Evolutionary conservation across 2,797 vertebrate genomes (phyloP).

Genomic region (Cetoscarus ocellatus): DNA sequence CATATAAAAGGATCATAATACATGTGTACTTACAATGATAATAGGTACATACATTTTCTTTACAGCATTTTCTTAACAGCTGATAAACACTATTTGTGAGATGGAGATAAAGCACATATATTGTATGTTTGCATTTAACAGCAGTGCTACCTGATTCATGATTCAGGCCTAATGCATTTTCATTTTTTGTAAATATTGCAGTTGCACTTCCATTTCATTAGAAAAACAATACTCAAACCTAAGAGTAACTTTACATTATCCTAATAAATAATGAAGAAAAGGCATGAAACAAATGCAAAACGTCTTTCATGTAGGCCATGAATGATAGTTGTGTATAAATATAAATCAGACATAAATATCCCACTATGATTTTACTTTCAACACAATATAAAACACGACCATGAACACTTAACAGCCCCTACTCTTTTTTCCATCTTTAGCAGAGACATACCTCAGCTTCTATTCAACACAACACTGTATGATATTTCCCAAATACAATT

Average conservation of each 20-base stretch:
- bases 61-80: background rate
- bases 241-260: background rate
- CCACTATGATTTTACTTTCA: background rate
- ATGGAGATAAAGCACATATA: background rate
- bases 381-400: background rate
- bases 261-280: no score
- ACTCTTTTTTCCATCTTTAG: slow-evolving; percentile 2
- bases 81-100: background rate
- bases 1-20: no score
- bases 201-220: background rate
- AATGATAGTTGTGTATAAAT: background rate
- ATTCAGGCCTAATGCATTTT: background rate
- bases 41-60: no score
- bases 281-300: background rate
- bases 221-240: background rate
- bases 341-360: background rate
- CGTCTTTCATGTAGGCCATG: background rate
- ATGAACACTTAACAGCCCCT: slow-evolving; percentile 12
- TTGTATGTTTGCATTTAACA: background rate
- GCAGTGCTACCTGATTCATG: background rate
- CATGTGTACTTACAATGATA: no score
- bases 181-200: background rate
- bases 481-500: slow-evolving; percentile 41
- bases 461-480: slow-evolving; percentile 15
- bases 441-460: slow-evolving; percentile 6